Base-by-base conservation (phyloP, 2,888 invertebrate species). In the Coelinius sp. region DNA sequence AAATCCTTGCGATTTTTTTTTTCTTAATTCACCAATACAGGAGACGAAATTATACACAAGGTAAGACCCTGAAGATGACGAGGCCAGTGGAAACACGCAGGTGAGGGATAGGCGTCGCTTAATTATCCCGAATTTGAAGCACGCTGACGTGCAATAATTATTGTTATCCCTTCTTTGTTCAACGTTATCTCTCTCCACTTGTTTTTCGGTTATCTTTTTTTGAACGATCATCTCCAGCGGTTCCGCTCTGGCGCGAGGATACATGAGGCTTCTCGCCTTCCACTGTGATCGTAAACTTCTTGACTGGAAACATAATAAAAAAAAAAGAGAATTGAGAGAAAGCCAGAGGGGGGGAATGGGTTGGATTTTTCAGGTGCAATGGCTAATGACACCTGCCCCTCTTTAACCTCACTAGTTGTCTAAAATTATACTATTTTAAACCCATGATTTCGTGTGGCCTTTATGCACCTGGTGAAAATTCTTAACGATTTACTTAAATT, bases 121-220 rank as follows among this genome's bases (percentile, higher is more conserved):
- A 83, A 83, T 83, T 83, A 83, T 81, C 79, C 75, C 68, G 77
- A 83, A 83, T 83, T 83, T 81, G 81, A 83, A 81, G 78, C 68
- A 81, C 79, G 82, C 83, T 84, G 85, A 85, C 84, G 81, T 83
- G 84, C 84, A 84, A 82, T 83, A 84, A 85, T 83, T 82, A 80
- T 83, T 78, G 73, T 77, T 76, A 76, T 77, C 76, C 76, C 71
- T 69, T 74, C 70, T 75, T 73, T 67, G 73, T 76, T 53, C 64
- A 27, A 52, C 67, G 41, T n/a, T 71, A 75, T 46, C 46, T 73
- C 70, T 68, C 76, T 75, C 38, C 62, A 71, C 67, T 49, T 52
- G n/a, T 22, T 22, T 67, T 27, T 24, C 35, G 66, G 63, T 59
- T 35, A 68, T 63, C 64, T 65, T 27, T 14, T 27, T n/a, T 14